These are phyloP conservation scores for Habrosyne pyritoides DNA, from an alignment of 2,888 invertebrate species.

Conservation along the genomic window DNA sequence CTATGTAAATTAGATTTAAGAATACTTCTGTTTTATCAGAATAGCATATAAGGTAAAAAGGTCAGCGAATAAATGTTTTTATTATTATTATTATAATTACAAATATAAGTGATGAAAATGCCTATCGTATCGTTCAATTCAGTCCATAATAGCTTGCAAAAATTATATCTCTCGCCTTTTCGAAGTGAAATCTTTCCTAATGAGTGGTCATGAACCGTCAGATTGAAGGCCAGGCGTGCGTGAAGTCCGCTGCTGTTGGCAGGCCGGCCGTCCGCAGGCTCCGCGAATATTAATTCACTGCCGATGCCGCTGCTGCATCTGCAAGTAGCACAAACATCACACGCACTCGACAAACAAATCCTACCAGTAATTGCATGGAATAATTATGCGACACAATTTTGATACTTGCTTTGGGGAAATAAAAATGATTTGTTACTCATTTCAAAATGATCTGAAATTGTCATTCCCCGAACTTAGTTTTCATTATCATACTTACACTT, in stretches of 20 bases:
- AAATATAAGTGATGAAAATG: no score
- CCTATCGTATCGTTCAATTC: no score
- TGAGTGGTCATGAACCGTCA: conserved; percentile 55
- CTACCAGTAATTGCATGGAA: conserved; percentile 45
- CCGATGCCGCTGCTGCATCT: conserved; percentile 28
- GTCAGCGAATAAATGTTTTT: no score
- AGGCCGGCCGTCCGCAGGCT: conserved; percentile 14
- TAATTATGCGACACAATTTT: conserved; percentile 43
- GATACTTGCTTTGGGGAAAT: no score
- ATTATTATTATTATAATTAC: no score
- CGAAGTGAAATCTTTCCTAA: conserved; percentile 40
- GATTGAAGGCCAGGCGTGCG: conserved; percentile 67
- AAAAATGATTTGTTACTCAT: conserved; percentile 25
- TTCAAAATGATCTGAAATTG: no score
- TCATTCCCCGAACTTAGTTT: no score
- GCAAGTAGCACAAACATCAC: conserved; percentile 47
- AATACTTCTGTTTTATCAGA: no score
- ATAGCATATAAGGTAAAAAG: no score
- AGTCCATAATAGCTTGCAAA: no score
- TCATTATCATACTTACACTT: no score
- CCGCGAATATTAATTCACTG: conserved; percentile 71
- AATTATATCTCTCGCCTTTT: neutral
- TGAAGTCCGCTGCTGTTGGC: conserved; percentile 44
- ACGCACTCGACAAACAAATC: conserved; percentile 46
- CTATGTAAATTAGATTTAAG: neutral